Conservation (phyloP, 2,888 invertebrate genomes). For the Lasioglossum vierecki region DNA sequence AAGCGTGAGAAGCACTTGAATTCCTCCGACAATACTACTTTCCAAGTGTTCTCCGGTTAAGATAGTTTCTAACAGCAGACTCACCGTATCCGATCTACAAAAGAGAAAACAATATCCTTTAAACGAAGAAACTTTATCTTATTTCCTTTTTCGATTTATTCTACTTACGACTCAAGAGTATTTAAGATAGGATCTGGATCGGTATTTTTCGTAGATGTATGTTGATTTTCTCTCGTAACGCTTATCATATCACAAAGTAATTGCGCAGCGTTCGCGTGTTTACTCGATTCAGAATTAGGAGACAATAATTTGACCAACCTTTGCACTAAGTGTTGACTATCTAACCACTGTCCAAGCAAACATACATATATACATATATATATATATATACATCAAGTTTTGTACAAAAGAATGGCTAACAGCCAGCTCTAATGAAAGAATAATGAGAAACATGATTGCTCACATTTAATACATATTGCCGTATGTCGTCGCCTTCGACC, state of each 20-base stretch:
- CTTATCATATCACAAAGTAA: constrained; percentile 94
- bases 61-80: constrained; percentile 90
- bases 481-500: constrained; percentile 90
- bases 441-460: constrained; percentile 75
- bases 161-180: constrained; percentile 89
- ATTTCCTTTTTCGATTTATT: background rate
- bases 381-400: constrained; percentile 20
- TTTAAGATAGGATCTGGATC: constrained; percentile 90
- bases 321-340: constrained; percentile 94
- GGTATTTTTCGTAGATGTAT: constrained; percentile 86
- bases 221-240: constrained; percentile 87
- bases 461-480: constrained; percentile 89
- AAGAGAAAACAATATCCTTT: background rate
- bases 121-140: constrained; percentile 1
- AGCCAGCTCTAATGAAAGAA: constrained; percentile 4
- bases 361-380: no score
- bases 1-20: constrained; percentile 91
- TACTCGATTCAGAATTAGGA: constrained; percentile 89
- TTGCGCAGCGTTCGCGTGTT: constrained; percentile 94
- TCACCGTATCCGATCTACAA: constrained; percentile 87
- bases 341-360: constrained; percentile 90
- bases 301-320: constrained; percentile 89
- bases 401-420: background rate
- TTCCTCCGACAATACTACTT: constrained; percentile 91
- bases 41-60: constrained; percentile 88